Evolutionary conservation across 2,888 invertebrate genomes (phyloP).

Genomic region (Tiliacea aurago): DNA sequence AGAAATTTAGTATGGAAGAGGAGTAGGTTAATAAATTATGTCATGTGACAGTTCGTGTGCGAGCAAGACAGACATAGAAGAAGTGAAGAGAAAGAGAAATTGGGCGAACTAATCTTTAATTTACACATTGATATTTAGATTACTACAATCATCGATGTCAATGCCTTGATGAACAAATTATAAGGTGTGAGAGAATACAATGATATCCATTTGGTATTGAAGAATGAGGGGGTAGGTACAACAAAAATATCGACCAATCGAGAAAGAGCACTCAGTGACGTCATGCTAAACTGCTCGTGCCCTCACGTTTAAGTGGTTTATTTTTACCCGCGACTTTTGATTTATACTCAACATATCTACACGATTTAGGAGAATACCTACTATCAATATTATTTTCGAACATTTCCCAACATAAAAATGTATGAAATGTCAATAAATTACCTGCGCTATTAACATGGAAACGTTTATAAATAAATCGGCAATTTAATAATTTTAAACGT

Average conservation of each 20-base stretch:
- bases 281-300: conserved; percentile 55
- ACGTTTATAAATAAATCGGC: conserved; percentile 32
- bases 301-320: conserved; percentile 55
- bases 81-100: not conserved
- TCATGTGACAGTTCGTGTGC: conserved; percentile 20
- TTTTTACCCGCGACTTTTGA: conserved; percentile 54
- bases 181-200: conserved; percentile 29
- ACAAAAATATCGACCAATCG: conserved; percentile 66
- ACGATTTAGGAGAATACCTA: conserved; percentile 39
- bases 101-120: not conserved
- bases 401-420: conserved; percentile 26
- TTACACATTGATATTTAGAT: conserved; percentile 6
- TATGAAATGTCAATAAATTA: conserved; percentile 43
- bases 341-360: conserved; percentile 36
- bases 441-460: conserved; percentile 36
- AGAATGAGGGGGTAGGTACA: conserved; percentile 36
- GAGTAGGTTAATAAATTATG: conserved; percentile 7
- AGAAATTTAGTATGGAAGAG: not conserved
- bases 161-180: conserved; percentile 21
- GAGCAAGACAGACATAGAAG: conserved; percentile 8
- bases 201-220: conserved; percentile 43
- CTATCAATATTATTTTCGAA: conserved; percentile 21
- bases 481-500: conserved; percentile 40
- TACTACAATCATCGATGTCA: not conserved
- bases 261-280: conserved; percentile 49